A percentile compares a stretch with the other conserved stretches of the same genome.
phyloP scores from a whole-genome alignment of 2,113 vertebrate species.

The Alligator sinensis region DNA sequence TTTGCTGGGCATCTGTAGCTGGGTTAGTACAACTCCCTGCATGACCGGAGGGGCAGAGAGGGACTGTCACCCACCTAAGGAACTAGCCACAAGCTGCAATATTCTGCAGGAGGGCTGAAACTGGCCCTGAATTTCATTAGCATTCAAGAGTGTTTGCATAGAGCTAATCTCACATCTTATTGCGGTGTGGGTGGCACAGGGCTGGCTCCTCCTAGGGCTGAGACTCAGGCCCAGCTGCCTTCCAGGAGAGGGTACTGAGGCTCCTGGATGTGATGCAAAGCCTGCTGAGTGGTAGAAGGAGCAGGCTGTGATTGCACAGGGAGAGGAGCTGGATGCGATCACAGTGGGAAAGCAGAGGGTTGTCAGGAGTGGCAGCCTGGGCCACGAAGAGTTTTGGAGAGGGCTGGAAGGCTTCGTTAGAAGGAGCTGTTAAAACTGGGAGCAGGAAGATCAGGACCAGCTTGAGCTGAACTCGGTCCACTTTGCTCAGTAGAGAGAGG shows the following conservation, averaged over 20 bases:
- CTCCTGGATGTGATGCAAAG: background rate
- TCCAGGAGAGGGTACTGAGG: background rate
- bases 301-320: background rate
- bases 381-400: background rate
- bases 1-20: background rate
- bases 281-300: background rate
- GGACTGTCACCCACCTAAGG: background rate
- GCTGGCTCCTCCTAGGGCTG: background rate
- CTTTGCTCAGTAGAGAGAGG: background rate
- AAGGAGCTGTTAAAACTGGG: background rate
- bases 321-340: background rate
- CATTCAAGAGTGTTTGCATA: background rate
- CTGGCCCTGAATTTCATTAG: background rate
- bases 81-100: background rate
- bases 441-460: background rate
- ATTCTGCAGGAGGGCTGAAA: background rate
- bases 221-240: background rate
- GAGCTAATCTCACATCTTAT: background rate
- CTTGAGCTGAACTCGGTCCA: background rate
- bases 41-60: background rate
- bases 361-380: background rate
- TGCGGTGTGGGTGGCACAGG: background rate
- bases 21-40: background rate
- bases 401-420: background rate
- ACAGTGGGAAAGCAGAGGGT: background rate